A percentile compares a stretch with the other conserved stretches of the same genome.
Conservation (phyloP, 92 coral and sea anemone species). For the Phymanthus crucifer region DNA sequence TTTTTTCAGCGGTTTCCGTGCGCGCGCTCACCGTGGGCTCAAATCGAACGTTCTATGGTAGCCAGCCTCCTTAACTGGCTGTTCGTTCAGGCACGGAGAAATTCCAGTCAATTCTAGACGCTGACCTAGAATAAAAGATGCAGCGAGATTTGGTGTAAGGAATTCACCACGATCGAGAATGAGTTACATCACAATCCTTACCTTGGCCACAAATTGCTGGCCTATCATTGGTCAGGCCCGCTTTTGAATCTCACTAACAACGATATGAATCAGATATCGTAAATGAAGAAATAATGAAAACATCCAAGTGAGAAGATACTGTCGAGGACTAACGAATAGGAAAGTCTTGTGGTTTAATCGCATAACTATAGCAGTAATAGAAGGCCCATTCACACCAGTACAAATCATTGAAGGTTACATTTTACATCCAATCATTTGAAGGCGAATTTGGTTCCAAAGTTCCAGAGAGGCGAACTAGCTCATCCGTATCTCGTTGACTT, state of each 20-base stretch:
- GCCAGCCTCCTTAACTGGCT: too few relatives aligned
- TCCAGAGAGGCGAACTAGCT: not conserved
- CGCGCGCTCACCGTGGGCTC: too few relatives aligned
- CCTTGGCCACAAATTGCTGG: not conserved
- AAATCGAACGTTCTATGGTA: too few relatives aligned
- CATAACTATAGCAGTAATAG: not conserved
- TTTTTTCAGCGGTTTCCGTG: too few relatives aligned
- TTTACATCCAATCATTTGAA: not conserved
- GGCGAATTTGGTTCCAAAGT: not conserved
- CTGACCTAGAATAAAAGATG: not conserved
- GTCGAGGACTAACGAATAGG: not conserved
- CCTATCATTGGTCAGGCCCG: not conserved
- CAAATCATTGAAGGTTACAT: not conserved
- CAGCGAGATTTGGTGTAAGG: not conserved
- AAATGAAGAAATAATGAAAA: not conserved
- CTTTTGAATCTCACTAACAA: not conserved
- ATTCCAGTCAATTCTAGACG: too few relatives aligned
- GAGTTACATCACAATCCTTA: not conserved
- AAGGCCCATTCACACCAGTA: not conserved
- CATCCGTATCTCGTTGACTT: not conserved
- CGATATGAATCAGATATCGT: not conserved
- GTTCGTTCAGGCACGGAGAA: too few relatives aligned
- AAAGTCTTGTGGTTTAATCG: not conserved
- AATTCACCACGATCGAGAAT: not conserved
- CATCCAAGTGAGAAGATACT: not conserved